Percentiles rank a stretch among this genome's conserved stretches.
Evolutionary conservation across 2,113 vertebrate species (phyloP).

Genomic region (Xerus inauris): DNA sequence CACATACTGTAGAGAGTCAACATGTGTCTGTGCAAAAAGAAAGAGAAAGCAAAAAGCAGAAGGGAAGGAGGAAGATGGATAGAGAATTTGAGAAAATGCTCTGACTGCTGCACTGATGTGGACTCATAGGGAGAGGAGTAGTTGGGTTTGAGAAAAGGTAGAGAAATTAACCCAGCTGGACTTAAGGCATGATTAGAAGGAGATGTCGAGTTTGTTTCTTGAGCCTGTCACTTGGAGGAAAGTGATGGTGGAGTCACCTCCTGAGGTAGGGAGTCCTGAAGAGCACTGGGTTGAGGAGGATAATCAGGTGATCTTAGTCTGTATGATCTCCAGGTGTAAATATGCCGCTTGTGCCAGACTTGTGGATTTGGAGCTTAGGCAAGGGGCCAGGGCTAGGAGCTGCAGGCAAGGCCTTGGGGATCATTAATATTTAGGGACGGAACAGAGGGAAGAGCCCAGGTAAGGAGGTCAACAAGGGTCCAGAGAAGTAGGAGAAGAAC

Average conservation of each 20-base stretch:
- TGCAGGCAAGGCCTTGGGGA: too few relatives aligned
- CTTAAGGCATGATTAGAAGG: not conserved
- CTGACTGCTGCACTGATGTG: not conserved
- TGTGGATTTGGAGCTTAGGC: not conserved
- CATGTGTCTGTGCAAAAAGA: not conserved
- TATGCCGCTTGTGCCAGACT: not conserved
- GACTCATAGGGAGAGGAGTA: not conserved
- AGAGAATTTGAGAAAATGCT: not conserved
- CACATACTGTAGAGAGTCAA: not conserved
- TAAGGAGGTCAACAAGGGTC: not conserved
- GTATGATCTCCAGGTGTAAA: not conserved
- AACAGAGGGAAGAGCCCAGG: not conserved
- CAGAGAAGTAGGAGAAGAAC: not conserved
- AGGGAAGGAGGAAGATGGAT: not conserved
- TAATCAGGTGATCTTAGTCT: not conserved
- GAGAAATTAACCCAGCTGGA: not conserved
- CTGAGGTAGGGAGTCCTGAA: not conserved
- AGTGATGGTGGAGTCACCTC: not conserved
- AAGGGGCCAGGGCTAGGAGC: not conserved
- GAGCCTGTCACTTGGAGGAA: not conserved
- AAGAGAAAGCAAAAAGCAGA: not conserved
- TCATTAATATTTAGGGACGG: fast-evolving
- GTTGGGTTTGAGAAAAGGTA: not conserved
- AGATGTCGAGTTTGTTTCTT: not conserved
- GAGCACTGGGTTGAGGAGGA: not conserved